phyloP scores from a whole-genome alignment of 1,140 invertebrate genomes.

The Drosophila novamexicana region DNA sequence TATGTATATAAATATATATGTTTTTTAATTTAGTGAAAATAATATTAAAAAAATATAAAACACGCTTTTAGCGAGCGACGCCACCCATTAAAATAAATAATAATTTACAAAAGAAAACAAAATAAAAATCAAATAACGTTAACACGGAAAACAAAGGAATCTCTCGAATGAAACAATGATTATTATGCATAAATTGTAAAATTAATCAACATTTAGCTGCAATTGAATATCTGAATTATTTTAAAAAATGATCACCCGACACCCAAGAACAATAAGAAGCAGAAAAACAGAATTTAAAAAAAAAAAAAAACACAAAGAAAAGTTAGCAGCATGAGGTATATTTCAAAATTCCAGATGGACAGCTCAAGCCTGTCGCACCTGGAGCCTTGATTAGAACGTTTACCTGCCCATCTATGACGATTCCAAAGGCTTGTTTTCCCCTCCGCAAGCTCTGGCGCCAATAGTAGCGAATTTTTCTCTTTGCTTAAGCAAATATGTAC shows the following conservation, averaged over 20 bases:
- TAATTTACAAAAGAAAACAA: constrained; percentile 14
- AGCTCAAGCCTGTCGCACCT: neutral
- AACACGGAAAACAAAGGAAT: constrained; percentile 11
- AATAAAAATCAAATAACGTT: neutral
- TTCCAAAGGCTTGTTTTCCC: neutral
- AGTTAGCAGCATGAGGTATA: constrained; percentile 13
- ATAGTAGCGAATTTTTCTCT: constrained; percentile 20
- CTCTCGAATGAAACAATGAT: constrained; percentile 23
- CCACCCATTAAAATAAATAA: constrained; percentile 68
- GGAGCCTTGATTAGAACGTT: neutral
- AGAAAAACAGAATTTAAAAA: constrained; percentile 9
- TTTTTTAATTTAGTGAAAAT: constrained; percentile 7
- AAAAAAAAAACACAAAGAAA: constrained; percentile 22
- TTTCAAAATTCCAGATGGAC: constrained; percentile 10
- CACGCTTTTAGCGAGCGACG: constrained; percentile 75
- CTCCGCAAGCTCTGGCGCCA: neutral
- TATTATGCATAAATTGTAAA: constrained; percentile 56
- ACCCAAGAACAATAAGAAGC: constrained; percentile 31
- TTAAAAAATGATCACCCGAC: constrained; percentile 33
- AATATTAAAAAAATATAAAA: neutral
- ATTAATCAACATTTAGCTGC: constrained; percentile 76
- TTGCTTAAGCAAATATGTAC: constrained; percentile 23
- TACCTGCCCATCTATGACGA: constrained; percentile 12
- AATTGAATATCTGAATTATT: constrained; percentile 65
- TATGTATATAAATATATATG: neutral